Evolutionary conservation across 2,797 vertebrate species (phyloP).

Genomic region (Poecilia wingei): DNA sequence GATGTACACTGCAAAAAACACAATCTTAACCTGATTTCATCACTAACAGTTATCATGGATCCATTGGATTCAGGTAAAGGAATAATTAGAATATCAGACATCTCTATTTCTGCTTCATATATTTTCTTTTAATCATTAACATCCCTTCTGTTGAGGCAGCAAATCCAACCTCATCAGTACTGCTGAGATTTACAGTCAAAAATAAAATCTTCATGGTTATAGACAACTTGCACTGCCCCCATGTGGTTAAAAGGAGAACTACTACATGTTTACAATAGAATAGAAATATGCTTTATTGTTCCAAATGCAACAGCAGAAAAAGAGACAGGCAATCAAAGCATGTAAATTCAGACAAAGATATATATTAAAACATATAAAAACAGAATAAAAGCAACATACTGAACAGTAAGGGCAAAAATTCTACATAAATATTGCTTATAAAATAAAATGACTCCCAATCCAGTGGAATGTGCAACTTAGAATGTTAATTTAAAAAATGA

Average conservation of each 20-base stretch:
- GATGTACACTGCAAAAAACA: too few species aligned
- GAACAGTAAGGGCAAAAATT: background rate
- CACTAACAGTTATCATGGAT: background rate
- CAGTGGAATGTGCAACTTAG: background rate
- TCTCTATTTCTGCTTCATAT: background rate
- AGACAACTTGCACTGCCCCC: conserved; percentile 19
- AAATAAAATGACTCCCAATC: too few species aligned
- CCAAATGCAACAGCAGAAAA: background rate
- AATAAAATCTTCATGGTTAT: background rate
- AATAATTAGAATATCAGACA: background rate
- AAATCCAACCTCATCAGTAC: too few species aligned
- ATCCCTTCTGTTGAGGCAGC: too few species aligned
- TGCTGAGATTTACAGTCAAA: background rate
- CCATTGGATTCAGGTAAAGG: background rate
- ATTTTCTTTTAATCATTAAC: background rate
- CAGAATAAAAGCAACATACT: background rate
- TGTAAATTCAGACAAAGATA: background rate
- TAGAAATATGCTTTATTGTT: background rate
- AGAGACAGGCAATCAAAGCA: background rate
- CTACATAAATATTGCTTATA: too few species aligned
- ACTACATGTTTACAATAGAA: background rate
- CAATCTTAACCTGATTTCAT: background rate
- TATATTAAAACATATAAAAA: background rate
- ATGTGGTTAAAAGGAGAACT: conserved; percentile 4
- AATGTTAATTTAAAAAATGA: background rate